Evolutionary conservation across 2,888 invertebrate species (phyloP).

Genomic region (Oxycera nigricornis): DNA sequence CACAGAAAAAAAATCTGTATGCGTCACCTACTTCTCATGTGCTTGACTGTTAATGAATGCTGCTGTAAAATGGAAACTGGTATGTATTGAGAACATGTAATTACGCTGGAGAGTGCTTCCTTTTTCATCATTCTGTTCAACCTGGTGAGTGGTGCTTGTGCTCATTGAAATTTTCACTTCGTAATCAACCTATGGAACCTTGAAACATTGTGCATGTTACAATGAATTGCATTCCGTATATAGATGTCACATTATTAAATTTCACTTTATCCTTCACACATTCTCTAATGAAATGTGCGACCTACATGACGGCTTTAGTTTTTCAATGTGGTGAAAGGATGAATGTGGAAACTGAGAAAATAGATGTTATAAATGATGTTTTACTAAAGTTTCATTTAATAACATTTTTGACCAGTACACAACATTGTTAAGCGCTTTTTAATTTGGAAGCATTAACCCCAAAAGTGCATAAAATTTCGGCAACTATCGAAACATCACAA

Average conservation of each 20-base stretch:
- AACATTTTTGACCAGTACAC: too few species aligned
- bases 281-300: background rate
- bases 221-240: background rate
- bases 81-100: background rate
- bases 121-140: background rate
- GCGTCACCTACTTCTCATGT: too few species aligned
- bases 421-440: too few species aligned
- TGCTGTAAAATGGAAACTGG: too few species aligned
- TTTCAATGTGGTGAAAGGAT: background rate
- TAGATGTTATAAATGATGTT: background rate
- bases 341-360: background rate
- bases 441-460: too few species aligned
- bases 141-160: background rate
- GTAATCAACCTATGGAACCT: background rate
- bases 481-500: too few species aligned
- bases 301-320: background rate
- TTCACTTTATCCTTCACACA: background rate
- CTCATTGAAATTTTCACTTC: background rate
- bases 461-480: too few species aligned
- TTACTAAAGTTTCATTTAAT: background rate
- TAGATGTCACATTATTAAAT: conserved; percentile 35
- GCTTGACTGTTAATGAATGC: too few species aligned
- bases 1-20: too few species aligned
- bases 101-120: background rate
- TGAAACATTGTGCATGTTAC: background rate